These are phyloP conservation scores for Tarsius wallacei DNA, from an alignment of 2,797 vertebrate species.

Conservation along the genomic window DNA sequence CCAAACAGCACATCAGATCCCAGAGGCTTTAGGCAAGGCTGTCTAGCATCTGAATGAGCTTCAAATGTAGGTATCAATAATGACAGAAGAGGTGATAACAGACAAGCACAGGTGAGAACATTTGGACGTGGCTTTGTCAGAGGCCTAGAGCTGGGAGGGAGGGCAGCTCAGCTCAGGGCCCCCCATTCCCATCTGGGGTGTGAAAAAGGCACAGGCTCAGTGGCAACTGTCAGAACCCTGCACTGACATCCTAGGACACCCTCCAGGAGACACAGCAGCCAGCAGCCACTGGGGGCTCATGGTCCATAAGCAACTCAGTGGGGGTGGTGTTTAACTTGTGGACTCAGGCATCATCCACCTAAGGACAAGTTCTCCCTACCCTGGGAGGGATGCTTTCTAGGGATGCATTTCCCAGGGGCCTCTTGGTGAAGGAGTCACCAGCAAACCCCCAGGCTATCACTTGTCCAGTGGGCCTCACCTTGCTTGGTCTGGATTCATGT, in stretches of 20 bases:
- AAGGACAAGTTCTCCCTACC: background rate
- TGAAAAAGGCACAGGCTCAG: background rate
- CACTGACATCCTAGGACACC: background rate
- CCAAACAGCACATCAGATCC: background rate
- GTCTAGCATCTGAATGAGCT: background rate
- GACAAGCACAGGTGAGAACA: background rate
- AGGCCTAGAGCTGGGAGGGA: background rate
- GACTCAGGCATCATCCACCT: background rate
- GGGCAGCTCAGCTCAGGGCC: background rate
- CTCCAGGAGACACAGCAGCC: background rate
- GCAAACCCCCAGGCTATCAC: background rate
- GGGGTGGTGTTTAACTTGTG: too few species aligned
- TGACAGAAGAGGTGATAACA: background rate
- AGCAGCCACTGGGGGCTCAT: background rate
- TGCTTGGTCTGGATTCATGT: background rate
- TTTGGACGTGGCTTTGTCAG: background rate
- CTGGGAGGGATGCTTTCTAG: background rate
- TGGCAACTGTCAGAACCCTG: background rate
- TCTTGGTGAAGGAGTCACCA: background rate
- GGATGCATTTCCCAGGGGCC: accelerated
- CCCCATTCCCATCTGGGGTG: background rate
- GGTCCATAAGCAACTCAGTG: background rate
- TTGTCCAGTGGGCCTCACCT: background rate
- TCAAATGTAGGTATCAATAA: background rate
- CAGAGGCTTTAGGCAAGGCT: background rate